Percentiles rank a stretch among this genome's conserved stretches.
Conservation (phyloP, 1,140 invertebrate genomes). For the Zaprionus tsacasi region DNA sequence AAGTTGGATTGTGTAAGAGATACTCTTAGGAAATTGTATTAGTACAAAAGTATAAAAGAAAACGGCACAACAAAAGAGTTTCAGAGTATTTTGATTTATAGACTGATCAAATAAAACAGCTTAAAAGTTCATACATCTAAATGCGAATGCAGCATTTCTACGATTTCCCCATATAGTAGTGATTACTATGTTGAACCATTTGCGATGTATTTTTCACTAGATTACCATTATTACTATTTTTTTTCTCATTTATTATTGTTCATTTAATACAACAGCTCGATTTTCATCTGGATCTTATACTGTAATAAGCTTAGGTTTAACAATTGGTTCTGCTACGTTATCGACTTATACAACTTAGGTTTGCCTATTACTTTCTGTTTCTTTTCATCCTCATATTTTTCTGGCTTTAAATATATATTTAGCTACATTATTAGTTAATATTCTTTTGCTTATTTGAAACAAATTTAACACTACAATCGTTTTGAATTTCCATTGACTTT, state of each 20-base stretch:
- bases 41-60: slow-evolving; percentile 82
- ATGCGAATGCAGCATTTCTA: slow-evolving; percentile 1
- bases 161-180: slow-evolving; percentile 7
- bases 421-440: slow-evolving; percentile 69
- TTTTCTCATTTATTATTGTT: slow-evolving; percentile 68
- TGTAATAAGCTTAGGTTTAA: slow-evolving; percentile 72
- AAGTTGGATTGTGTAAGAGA: slow-evolving; percentile 33
- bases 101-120: slow-evolving; percentile 14
- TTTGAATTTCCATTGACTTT: slow-evolving; percentile 59
- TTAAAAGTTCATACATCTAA: slow-evolving; percentile 2
- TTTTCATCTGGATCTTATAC: slow-evolving; percentile 56
- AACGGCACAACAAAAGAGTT: slow-evolving; percentile 53
- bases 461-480: slow-evolving; percentile 68
- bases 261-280: slow-evolving; percentile 77
- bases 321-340: slow-evolving; percentile 81
- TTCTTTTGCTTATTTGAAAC: slow-evolving; percentile 53
- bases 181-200: slow-evolving; percentile 38
- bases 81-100: slow-evolving; percentile 17
- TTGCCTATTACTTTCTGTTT: slow-evolving; percentile 47
- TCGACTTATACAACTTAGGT: slow-evolving; percentile 63
- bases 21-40: slow-evolving; percentile 37
- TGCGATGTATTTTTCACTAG: slow-evolving; percentile 26
- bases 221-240: slow-evolving; percentile 9
- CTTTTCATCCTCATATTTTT: slow-evolving; percentile 22
- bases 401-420: slow-evolving; percentile 51